phyloP scores from a whole-genome alignment of 2,113 vertebrate genomes.

The Otolemur garnettii region DNA sequence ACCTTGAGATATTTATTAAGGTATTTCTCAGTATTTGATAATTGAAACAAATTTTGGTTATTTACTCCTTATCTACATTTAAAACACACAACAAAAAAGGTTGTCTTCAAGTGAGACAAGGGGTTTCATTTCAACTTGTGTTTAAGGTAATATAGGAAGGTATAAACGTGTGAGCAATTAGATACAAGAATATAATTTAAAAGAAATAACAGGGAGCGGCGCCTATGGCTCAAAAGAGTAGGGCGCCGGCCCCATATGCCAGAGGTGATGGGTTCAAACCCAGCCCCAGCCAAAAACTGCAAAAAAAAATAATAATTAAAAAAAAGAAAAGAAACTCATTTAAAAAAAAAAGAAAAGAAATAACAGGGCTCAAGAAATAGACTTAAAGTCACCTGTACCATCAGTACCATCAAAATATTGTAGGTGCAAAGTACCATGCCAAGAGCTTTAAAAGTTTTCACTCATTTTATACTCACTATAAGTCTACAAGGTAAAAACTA shows the following conservation, averaged over 20 bases:
- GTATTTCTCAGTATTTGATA: conserved; percentile 38
- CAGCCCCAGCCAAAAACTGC: too few species aligned
- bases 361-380: background rate
- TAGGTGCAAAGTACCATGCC: background rate
- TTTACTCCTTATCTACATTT: conserved; percentile 29
- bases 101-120: background rate
- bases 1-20: background rate
- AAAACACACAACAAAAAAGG: conserved; percentile 45
- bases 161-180: background rate
- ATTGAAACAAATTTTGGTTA: conserved; percentile 40
- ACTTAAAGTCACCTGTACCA: background rate
- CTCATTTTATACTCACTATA: conserved; percentile 36
- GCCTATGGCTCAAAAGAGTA: too few species aligned
- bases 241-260: too few species aligned
- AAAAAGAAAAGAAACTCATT: too few species aligned
- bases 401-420: conserved; percentile 39
- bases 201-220: background rate
- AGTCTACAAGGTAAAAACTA: background rate
- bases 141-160: background rate
- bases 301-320: too few species aligned
- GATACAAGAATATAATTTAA: background rate
- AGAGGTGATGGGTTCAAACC: too few species aligned
- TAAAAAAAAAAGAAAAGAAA: background rate
- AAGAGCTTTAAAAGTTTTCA: background rate
- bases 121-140: background rate